A percentile compares a stretch with the other conserved stretches of the same genome.
Evolutionary conservation across 2,113 vertebrate species (phyloP).

Genomic region (Apaloderma vittatum): DNA sequence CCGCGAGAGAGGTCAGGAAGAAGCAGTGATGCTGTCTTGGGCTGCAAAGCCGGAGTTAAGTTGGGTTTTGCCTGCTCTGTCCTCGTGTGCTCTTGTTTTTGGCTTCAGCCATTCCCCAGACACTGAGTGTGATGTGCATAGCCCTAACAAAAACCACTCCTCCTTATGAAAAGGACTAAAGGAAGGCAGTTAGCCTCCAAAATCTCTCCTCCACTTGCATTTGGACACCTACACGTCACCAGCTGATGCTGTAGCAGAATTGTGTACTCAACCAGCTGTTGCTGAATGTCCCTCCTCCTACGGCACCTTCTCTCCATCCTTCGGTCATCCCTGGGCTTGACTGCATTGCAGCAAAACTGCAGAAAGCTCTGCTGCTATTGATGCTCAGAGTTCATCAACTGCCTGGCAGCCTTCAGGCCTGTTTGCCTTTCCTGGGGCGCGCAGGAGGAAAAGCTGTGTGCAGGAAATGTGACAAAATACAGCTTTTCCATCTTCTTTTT

Average conservation of each 20-base stretch:
- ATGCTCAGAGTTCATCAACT: not conserved
- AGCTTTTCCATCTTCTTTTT: not conserved
- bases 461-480: not conserved
- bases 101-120: not conserved
- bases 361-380: not conserved
- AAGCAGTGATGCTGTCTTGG: not conserved
- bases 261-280: not conserved
- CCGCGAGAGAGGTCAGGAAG: not conserved
- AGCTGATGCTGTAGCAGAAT: not conserved
- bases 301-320: not conserved
- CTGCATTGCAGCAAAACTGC: not conserved
- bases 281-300: not conserved
- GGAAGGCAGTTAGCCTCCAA: not conserved
- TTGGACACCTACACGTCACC: not conserved
- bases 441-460: not conserved
- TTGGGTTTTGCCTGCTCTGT: not conserved
- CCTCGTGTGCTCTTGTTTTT: not conserved
- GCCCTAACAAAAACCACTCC: not conserved
- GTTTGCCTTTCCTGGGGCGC: not conserved
- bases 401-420: not conserved
- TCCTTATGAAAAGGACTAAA: not conserved
- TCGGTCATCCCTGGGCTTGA: not conserved
- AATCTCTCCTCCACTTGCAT: not conserved
- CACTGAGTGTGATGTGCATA: accelerated
- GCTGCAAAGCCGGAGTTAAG: not conserved